Evolutionary conservation across 1,140 invertebrate species (phyloP), one percentile per base, ranked within the genome.

Genomic region (Pseudomyrmex flavicornis): DNA sequence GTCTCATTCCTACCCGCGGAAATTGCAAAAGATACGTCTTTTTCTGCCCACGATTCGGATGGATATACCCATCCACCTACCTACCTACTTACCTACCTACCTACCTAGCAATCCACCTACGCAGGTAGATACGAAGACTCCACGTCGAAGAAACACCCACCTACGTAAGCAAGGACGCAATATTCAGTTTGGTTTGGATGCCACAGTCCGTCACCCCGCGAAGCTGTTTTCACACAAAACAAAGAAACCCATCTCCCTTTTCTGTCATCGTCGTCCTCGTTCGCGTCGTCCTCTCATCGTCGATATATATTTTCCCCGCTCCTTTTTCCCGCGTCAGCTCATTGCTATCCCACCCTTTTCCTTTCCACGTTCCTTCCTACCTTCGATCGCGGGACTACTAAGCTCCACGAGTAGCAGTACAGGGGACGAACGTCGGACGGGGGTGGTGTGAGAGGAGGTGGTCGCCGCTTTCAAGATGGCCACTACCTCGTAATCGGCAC

Each of bases 171-270:
- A 61, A 56, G 66, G 52, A 54, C 77, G 90, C 88, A 90, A 92
- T 91, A 92, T 93, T 91, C 87, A 79, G 85, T 91, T 90, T 89
- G 86, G 85, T 91, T 89, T 89, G 85, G 35, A 92, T 90, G 89
- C 87, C 91, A 91, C 86, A 89, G 87, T 91, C 87, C 88, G 80
- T 92, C 91, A 86, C 88, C 88, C 87, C 83, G 75, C 79, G 88
- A 62, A 84, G 91, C 87, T 93, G 92, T 93, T 93, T 93, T 92
- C 80, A 92, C 76, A 92, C 87, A 91, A 93, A 93, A 94, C 92
- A 93, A 92, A 93, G 90, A 88, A 92, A 93, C 75, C 87, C 82
- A 88, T 88, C 89, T 89, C 83, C 83, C 50, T 7, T 35, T 35
- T 35, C 35, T 35, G 7, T 44, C 17, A 50, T 17, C 69, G 52